phyloP scores from a whole-genome alignment of 2,797 vertebrate species.

The Nyctibius grandis region DNA sequence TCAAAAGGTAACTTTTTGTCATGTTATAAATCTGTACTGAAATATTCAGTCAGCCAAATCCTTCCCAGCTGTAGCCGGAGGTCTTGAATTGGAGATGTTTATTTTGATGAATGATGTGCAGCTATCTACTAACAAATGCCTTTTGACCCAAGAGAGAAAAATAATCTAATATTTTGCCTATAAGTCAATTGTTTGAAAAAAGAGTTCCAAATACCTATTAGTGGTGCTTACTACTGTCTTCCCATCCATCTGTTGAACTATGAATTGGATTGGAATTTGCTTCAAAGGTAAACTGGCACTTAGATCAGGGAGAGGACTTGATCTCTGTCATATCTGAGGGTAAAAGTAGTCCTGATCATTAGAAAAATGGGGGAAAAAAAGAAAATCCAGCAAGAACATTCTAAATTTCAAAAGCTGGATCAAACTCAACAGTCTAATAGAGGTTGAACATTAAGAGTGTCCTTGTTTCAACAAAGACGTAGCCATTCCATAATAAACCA shows the following conservation, averaged over 20 bases:
- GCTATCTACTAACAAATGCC: not conserved
- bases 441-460: not conserved
- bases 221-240: not conserved
- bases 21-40: not conserved
- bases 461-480: not conserved
- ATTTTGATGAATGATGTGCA: not conserved
- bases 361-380: not conserved
- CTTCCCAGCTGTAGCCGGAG: conserved; percentile 9
- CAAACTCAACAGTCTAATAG: not conserved
- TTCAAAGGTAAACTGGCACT: conserved; percentile 46
- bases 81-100: not conserved
- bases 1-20: not conserved
- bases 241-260: conserved; percentile 27
- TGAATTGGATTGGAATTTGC: conserved; percentile 35
- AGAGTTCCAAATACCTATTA: not conserved
- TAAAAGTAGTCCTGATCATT: not conserved
- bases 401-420: not conserved
- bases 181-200: conserved; percentile 19
- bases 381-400: not conserved
- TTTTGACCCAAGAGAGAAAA: conserved; percentile 8
- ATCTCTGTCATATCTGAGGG: not conserved
- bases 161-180: conserved; percentile 15
- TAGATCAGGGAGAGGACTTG: not conserved
- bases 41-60: conserved; percentile 32
- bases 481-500: not conserved